Evolutionary conservation across 2,113 vertebrate genomes (phyloP), one percentile per base, ranked within the genome.

Genomic region (Carettochelys insculpta): DNA sequence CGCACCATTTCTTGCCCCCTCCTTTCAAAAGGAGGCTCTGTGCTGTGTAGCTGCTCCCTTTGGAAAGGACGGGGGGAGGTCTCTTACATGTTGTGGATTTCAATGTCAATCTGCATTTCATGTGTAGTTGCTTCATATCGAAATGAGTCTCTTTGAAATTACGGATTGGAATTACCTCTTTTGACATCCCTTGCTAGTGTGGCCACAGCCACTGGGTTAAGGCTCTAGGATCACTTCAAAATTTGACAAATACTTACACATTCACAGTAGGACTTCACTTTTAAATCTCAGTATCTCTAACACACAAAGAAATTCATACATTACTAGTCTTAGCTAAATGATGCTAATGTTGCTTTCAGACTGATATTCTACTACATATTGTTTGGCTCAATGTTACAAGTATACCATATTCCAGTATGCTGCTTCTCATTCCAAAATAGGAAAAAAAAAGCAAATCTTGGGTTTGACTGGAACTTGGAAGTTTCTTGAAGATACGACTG

Each of bases 401-500:
- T 48, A 12, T 9, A 38, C 87, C 65, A 38, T 82, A 34, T 87
- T 90, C 58, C 27, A 53, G 48, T 58, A 68, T 68, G 45, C 34
- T 25, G 2, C 38, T 82, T 51, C 80, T 31, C 17, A 80, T 82
- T 89, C 73, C 65, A 90, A 65, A 6, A 24, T 53, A 53, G 27
- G 71, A 86, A 81, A 77, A 94, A 86, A 92, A 94, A 80, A 88
- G 27, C n/a, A 31, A 91, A 56, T 77, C 77, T 53, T 48, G 78
- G 91, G 79, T n/a, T 86, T 86, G 71, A 94, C 88, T 90, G 83
- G 51, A 95, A 93, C 80, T 80, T 84, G 82, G 80, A 86, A 87
- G 77, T 92, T 89, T 93, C 77, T 80, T 87, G 91, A 97, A 90
- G 90, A 82, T 53, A 82, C 76, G 73, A 86, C 85, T 82, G 91